phyloP scores from a whole-genome alignment of 2,888 invertebrate species.

The Apotomis capreana region DNA sequence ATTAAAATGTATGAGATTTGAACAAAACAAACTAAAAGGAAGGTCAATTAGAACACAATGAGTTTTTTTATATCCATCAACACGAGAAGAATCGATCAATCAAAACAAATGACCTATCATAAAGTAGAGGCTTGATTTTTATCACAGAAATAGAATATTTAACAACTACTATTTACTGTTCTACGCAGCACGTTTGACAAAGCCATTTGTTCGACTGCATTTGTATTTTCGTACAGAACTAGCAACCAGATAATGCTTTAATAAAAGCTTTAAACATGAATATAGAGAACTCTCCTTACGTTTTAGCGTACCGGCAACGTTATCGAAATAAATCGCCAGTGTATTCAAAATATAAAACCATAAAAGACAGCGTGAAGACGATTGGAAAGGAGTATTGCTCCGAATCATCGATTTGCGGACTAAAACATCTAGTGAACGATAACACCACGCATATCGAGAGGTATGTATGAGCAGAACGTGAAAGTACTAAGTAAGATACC shows the following conservation, averaged over 20 bases:
- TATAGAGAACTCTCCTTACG: slow-evolving; percentile 45
- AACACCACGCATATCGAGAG: slow-evolving; percentile 70
- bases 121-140: slow-evolving; percentile 60
- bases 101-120: slow-evolving; percentile 68
- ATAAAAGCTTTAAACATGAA: slow-evolving; percentile 23
- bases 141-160: slow-evolving; percentile 74
- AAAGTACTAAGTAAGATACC: slow-evolving; percentile 46
- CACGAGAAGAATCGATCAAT: slow-evolving; percentile 69
- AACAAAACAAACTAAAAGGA: slow-evolving; percentile 5
- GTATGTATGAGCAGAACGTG: slow-evolving; percentile 61
- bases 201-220: slow-evolving; percentile 28
- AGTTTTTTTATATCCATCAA: slow-evolving; percentile 46
- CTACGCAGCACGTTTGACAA: slow-evolving; percentile 43
- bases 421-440: slow-evolving; percentile 73
- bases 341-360: slow-evolving; percentile 49
- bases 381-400: slow-evolving; percentile 73
- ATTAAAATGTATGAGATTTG: slow-evolving; percentile 1
- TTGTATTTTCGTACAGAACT: slow-evolving; percentile 4
- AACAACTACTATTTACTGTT: slow-evolving; percentile 59
- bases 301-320: slow-evolving; percentile 48
- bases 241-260: background rate
- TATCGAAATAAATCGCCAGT: slow-evolving; percentile 49
- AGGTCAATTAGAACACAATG: slow-evolving; percentile 39
- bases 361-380: slow-evolving; percentile 62
- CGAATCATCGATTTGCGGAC: slow-evolving; percentile 77